A percentile compares a stretch with the other conserved stretches of the same genome.
These are phyloP conservation scores for Helarctos malayanus DNA, from an alignment of 2,797 vertebrate species.

Conservation along the genomic window DNA sequence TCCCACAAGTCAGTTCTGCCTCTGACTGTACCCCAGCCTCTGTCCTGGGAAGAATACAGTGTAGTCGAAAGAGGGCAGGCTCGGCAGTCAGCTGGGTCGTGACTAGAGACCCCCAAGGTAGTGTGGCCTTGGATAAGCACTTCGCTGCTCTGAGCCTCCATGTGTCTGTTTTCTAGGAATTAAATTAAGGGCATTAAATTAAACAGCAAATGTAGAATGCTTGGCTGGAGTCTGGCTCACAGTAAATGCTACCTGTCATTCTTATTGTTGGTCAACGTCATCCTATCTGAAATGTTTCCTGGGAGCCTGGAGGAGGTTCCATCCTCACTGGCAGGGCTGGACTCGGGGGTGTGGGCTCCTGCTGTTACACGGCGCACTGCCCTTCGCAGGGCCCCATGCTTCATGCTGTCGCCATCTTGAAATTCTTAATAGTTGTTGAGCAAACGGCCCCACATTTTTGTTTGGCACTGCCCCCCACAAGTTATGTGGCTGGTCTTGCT, in stretches of 20 bases:
- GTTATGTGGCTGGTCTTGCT: neutral
- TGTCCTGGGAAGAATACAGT: neutral
- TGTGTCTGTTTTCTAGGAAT: slow-evolving; percentile 12
- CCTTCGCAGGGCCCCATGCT: neutral
- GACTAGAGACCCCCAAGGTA: neutral
- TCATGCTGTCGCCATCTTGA: neutral
- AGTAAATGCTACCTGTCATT: neutral
- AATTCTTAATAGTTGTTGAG: neutral
- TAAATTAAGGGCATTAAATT: neutral
- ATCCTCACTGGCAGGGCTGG: neutral
- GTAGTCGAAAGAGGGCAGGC: neutral
- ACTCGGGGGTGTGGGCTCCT: neutral
- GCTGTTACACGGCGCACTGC: too few species aligned
- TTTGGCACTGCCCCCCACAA: neutral
- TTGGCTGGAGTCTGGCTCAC: neutral
- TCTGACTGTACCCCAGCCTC: neutral
- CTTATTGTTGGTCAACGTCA: neutral
- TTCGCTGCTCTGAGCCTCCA: neutral
- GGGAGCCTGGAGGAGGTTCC: neutral
- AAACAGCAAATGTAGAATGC: neutral
- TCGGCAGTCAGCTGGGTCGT: neutral
- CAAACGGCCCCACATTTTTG: neutral
- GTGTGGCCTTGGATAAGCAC: neutral
- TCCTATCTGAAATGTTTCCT: neutral
- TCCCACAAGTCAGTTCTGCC: neutral